Evolutionary conservation across 2,113 vertebrate species (phyloP), one percentile per base, ranked within the genome.

Genomic region (Elanus axillaris): DNA sequence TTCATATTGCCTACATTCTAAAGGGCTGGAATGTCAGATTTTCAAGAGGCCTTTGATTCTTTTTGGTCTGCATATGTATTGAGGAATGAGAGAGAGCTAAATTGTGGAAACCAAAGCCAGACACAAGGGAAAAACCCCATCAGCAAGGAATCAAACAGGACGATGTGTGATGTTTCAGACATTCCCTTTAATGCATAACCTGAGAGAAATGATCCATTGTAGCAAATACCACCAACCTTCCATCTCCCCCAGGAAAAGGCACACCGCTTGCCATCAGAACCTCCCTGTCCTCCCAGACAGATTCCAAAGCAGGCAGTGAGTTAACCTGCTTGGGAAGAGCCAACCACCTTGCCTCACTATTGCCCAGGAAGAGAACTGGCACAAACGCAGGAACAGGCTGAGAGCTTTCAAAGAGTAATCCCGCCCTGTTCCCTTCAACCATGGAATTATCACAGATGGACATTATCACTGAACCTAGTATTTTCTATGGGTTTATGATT

Each of bases 31-130:
- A 62, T 45, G 78, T 88, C 85, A 93, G 69, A 43, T 79, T 88
- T 93, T 90, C 47, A 67, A 89, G 81, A 68, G n/a, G 26, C 13
- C 43, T 94, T 95, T 75, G 88, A 90, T 82, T 78, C 60, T 55
- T 92, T 92, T 27, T 47, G 71, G 78, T 73, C 74, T 92, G 43
- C 3, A 3, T 40, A 34, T 4, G 27, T 83, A 47, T 11, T 48
- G 71, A 88, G 48, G 62, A 93, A 47, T 19, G 43, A 82, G 31
- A 64, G 45, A 6, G 36, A 52, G 19, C 5, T 62, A 38, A 93
- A 66, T 3, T 2, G 45, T 45, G 36, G 90, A 66, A 92, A 68
- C 27, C 78, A 68, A 58, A 89, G 86, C 26, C 77, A 81, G 84
- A 22, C 16, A 31, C 15, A 14, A 47, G 60, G 77, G 66, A 60